Conservation (phyloP, 2,113 vertebrate genomes). For the Pandion haliaetus region DNA sequence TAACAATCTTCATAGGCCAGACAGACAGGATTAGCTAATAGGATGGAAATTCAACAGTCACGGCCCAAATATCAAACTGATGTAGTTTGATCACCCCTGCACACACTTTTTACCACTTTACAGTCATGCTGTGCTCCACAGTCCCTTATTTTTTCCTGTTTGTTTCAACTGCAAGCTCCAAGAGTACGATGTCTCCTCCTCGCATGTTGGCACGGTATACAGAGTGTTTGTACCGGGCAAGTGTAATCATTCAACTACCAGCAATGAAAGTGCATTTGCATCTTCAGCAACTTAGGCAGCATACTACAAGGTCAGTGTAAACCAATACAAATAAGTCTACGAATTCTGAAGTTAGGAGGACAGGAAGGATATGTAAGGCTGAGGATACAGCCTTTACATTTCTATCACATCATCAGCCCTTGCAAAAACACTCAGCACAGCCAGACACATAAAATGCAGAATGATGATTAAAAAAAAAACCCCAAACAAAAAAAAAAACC, state of each 20-base stretch:
- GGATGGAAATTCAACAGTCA: background rate
- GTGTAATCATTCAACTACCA: background rate
- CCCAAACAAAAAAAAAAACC: no score
- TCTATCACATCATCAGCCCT: background rate
- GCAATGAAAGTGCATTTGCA: rapidly evolving
- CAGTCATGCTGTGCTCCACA: background rate
- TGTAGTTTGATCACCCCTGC: rapidly evolving
- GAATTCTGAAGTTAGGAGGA: background rate
- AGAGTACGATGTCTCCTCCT: background rate
- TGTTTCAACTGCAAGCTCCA: background rate
- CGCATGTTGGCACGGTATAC: rapidly evolving
- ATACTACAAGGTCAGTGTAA: background rate
- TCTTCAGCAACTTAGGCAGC: background rate
- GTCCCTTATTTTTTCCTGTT: rapidly evolving
- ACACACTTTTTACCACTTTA: rapidly evolving
- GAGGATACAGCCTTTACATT: background rate
- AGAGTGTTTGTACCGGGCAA: rapidly evolving
- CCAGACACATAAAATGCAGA: background rate
- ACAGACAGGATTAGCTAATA: background rate
- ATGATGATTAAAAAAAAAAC: background rate
- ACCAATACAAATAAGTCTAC: background rate
- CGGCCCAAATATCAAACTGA: rapidly evolving
- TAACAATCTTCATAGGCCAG: background rate
- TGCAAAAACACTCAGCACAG: background rate
- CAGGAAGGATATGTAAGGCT: background rate